These are phyloP conservation scores for Luffia ferchaultella DNA, from an alignment of 2,888 invertebrate genomes.

Conservation along the genomic window DNA sequence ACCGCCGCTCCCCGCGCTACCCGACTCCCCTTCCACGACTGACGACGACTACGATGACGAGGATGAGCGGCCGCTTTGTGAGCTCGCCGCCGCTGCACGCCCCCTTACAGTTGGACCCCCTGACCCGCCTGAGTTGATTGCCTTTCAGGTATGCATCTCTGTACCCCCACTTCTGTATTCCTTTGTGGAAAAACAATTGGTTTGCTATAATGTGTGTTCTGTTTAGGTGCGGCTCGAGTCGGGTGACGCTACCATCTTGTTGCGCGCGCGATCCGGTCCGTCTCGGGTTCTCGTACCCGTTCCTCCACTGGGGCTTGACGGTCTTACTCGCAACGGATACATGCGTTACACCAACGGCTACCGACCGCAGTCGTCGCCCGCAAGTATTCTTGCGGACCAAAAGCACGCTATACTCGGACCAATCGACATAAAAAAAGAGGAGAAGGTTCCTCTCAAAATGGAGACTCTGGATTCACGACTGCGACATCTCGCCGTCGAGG, in stretches of 20 bases:
- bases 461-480: slow-evolving; percentile 21
- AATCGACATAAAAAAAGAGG: background rate
- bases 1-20: slow-evolving; percentile 20
- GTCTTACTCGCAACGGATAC: slow-evolving; percentile 3
- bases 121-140: slow-evolving; percentile 20
- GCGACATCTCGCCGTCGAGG: slow-evolving; percentile 25
- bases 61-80: slow-evolving; percentile 38
- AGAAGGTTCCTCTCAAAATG: background rate
- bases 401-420: background rate
- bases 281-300: slow-evolving; percentile 14
- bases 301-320: background rate
- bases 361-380: background rate
- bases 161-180: background rate
- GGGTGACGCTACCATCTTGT: slow-evolving; percentile 41
- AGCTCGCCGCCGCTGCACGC: slow-evolving; percentile 17
- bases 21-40: slow-evolving; percentile 15
- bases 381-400: background rate
- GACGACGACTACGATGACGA: slow-evolving; percentile 28
- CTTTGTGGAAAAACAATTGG: too few species aligned
- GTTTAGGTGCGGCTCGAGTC: slow-evolving; percentile 28
- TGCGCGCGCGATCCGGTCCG: slow-evolving; percentile 25
- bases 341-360: background rate
- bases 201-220: too few species aligned
- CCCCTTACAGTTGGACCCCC: slow-evolving; percentile 15
- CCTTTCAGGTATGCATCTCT: slow-evolving; percentile 25